phyloP scores from a whole-genome alignment of 2,888 invertebrate genomes.

The Nomada goodeniana region DNA sequence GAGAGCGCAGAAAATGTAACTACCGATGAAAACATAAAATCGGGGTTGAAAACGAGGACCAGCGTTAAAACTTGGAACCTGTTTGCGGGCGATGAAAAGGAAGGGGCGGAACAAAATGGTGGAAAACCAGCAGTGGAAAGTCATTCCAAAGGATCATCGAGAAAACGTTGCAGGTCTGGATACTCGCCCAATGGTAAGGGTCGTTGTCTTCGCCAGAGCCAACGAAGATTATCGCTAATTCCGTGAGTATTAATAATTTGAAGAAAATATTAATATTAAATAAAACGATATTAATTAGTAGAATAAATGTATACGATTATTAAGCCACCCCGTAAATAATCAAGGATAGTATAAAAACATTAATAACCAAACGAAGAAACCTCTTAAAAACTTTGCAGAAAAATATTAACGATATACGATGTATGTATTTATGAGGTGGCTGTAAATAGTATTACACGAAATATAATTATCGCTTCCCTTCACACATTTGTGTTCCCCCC shows the following conservation, averaged over 20 bases:
- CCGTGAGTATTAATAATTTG: slow-evolving; percentile 73
- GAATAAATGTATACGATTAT: too few relatives aligned
- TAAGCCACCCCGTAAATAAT: too few relatives aligned
- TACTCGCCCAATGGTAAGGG: slow-evolving; percentile 79
- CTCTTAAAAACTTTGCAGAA: too few relatives aligned
- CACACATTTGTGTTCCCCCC: background rate
- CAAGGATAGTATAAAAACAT: too few relatives aligned
- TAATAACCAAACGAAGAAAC: too few relatives aligned
- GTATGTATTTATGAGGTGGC: too few relatives aligned
- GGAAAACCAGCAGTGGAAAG: background rate
- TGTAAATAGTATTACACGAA: too few relatives aligned
- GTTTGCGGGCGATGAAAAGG: background rate
- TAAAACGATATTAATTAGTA: background rate
- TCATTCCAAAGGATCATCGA: slow-evolving; percentile 27
- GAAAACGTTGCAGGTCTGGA: slow-evolving; percentile 75
- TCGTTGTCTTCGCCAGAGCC: slow-evolving; percentile 78
- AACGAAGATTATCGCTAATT: slow-evolving; percentile 75
- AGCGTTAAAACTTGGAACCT: slow-evolving; percentile 32
- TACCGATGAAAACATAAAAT: background rate
- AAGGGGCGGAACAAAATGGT: background rate
- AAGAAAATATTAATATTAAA: background rate
- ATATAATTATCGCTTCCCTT: background rate
- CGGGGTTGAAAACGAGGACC: slow-evolving; percentile 6
- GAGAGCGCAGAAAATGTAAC: slow-evolving; percentile 3
- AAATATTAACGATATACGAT: too few relatives aligned